phyloP scores from a whole-genome alignment of 92 coral and sea anemone species.

The Porites evermanni region DNA sequence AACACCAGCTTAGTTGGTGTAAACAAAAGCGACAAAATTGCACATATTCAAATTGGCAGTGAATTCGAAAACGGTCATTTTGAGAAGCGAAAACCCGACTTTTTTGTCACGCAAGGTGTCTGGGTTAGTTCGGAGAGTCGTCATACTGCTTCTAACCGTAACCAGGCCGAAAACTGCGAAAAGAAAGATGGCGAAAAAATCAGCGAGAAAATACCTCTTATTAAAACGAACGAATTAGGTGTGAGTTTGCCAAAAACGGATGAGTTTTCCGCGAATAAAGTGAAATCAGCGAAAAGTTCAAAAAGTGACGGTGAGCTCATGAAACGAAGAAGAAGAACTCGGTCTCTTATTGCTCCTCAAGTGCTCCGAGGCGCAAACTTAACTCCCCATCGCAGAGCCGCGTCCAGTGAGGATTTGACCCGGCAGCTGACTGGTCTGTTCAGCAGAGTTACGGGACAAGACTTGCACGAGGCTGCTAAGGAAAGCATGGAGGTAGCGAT shows the following conservation, averaged over 20 bases:
- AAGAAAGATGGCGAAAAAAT: constrained; percentile 4
- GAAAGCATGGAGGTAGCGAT: constrained; percentile 89
- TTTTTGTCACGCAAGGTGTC: constrained; percentile 59
- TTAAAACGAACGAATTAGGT: constrained; percentile 25
- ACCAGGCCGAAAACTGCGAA: constrained; percentile 17
- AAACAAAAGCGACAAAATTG: constrained; percentile 36
- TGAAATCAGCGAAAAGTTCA: constrained; percentile 50
- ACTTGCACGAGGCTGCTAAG: constrained; percentile 81
- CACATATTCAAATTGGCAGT: constrained; percentile 30
- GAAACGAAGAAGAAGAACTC: constrained; percentile 31
- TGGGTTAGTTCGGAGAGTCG: constrained; percentile 1
- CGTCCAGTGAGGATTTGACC: constrained; percentile 70
- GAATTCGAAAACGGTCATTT: neutral
- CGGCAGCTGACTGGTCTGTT: constrained; percentile 66
- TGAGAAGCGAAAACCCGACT: constrained; percentile 31
- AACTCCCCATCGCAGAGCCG: constrained; percentile 49
- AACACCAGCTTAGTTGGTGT: constrained; percentile 49
- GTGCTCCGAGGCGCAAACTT: constrained; percentile 30
- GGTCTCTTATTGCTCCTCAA: constrained; percentile 1
- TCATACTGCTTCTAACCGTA: neutral
- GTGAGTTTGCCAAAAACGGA: neutral
- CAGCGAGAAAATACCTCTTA: constrained; percentile 57
- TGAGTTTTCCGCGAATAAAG: neutral
- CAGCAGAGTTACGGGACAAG: constrained; percentile 82
- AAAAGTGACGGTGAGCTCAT: constrained; percentile 60